A percentile compares a stretch with the other conserved stretches of the same genome.
Evolutionary conservation across 92 coral and sea anemone genomes (phyloP).

Genomic region (Zoanthus sociatus): DNA sequence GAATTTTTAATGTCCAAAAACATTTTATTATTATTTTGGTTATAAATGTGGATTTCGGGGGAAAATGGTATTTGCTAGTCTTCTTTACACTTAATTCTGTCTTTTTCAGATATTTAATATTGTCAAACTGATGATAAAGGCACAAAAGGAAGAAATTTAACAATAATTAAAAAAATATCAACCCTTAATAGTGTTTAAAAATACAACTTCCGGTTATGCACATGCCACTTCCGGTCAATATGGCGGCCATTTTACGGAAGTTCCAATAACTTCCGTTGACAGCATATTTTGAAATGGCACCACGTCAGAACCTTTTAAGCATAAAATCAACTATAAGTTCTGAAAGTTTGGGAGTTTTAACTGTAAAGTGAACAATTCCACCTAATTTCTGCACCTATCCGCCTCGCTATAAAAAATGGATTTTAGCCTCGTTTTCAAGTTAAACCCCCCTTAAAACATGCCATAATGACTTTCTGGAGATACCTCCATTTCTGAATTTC

Average conservation of each 20-base stretch:
- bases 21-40: background rate
- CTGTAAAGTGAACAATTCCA: background rate
- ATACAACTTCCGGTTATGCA: background rate
- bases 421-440: no score
- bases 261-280: conserved; percentile 2
- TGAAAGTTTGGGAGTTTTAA: conserved; percentile 12
- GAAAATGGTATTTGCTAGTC: conserved; percentile 8
- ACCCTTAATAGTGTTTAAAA: conserved; percentile 14
- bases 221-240: conserved; percentile 13
- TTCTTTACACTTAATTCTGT: conserved; percentile 1
- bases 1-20: no score
- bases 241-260: conserved; percentile 1
- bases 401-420: background rate
- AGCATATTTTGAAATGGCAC: conserved; percentile 14
- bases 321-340: conserved; percentile 12
- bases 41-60: background rate
- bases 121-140: conserved; percentile 7
- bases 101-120: conserved; percentile 10
- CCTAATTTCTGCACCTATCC: background rate
- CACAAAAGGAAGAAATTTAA: conserved; percentile 4
- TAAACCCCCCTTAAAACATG: no score
- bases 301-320: conserved; percentile 12
- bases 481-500: no score
- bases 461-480: no score
- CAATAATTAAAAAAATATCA: background rate